phyloP scores from a whole-genome alignment of 2,888 invertebrate genomes.

The Folsomia manolachei region DNA sequence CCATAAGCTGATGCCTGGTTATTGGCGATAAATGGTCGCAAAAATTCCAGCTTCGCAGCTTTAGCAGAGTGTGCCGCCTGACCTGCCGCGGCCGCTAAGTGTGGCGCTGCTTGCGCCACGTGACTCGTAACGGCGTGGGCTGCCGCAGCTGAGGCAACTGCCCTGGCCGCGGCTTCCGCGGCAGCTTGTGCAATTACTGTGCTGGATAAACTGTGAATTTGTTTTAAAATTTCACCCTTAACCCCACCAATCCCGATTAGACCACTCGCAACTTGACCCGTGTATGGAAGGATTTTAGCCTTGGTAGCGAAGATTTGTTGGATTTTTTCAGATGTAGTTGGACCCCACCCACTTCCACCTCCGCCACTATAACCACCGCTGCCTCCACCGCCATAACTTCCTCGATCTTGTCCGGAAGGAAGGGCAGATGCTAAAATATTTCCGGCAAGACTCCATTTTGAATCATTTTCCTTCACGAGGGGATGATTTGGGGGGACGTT shows the following conservation, averaged over 20 bases:
- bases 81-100: constrained; percentile 7
- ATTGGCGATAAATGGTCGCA: background rate
- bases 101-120: constrained; percentile 27
- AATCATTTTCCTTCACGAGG: constrained; percentile 46
- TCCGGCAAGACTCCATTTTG: constrained; percentile 40
- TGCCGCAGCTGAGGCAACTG: constrained; percentile 35
- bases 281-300: constrained; percentile 37
- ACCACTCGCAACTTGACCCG: constrained; percentile 40
- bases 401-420: no score
- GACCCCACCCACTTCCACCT: constrained; percentile 18
- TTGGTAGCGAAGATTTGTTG: constrained; percentile 36
- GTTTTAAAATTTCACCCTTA: constrained; percentile 39
- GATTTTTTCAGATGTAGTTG: constrained; percentile 19
- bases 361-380: background rate
- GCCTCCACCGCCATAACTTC: constrained; percentile 21
- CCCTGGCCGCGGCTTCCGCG: constrained; percentile 38
- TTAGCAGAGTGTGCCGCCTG: constrained; percentile 5
- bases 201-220: constrained; percentile 38
- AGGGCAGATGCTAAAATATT: constrained; percentile 44
- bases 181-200: constrained; percentile 41
- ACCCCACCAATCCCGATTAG: constrained; percentile 38
- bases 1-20: background rate
- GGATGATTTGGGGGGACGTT: constrained; percentile 50
- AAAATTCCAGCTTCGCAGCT: background rate
- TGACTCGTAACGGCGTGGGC: constrained; percentile 41